Evolutionary conservation across 2,888 invertebrate species (phyloP).

Genomic region (Torymus tubicola): DNA sequence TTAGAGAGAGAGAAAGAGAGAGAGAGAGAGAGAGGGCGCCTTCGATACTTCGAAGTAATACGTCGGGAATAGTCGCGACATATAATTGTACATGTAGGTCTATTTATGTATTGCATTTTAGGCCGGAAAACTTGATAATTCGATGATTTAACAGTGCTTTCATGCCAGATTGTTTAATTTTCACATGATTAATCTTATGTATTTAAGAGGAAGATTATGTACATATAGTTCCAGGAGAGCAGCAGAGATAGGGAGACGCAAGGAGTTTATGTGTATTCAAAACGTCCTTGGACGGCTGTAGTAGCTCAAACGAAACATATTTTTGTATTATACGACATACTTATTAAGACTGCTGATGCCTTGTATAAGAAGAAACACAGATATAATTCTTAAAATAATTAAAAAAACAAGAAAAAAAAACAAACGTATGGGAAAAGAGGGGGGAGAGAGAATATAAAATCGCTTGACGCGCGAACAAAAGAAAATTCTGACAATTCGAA

Average conservation of each 20-base stretch:
- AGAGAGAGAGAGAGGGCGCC: no score
- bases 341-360: conserved; percentile 67
- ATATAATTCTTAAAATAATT: conserved; percentile 42
- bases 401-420: neutral
- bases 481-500: conserved; percentile 52
- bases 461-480: conserved; percentile 26
- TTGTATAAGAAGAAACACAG: conserved; percentile 62
- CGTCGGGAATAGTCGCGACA: conserved; percentile 21
- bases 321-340: conserved; percentile 65
- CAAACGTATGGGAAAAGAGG: conserved; percentile 1
- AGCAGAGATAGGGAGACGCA: conserved; percentile 1
- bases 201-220: conserved; percentile 39
- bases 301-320: conserved; percentile 62
- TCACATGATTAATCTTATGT: conserved; percentile 15
- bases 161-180: conserved; percentile 10
- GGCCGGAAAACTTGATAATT: conserved; percentile 34
- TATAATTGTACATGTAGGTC: conserved; percentile 8
- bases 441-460: conserved; percentile 29
- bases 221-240: conserved; percentile 44
- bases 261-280: conserved; percentile 28
- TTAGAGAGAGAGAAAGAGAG: no score
- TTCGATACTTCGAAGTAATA: neutral
- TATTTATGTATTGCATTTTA: conserved; percentile 34
- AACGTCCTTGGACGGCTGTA: conserved; percentile 34
- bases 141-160: conserved; percentile 31